Evolutionary conservation across 2,113 vertebrate species (phyloP).

Genomic region (Tinamus guttatus): DNA sequence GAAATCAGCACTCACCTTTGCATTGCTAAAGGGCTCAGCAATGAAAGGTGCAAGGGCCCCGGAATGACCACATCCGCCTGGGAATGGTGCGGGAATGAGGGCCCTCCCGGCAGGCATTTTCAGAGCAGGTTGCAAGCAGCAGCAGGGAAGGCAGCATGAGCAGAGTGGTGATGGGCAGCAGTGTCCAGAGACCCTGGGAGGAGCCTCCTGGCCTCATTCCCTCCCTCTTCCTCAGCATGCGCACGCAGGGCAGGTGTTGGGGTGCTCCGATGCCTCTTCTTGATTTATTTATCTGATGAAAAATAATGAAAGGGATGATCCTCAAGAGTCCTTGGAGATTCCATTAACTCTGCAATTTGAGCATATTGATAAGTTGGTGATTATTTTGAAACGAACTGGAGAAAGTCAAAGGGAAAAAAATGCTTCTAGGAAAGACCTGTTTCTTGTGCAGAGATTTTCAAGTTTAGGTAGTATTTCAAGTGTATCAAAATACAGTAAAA

Average conservation of each 20-base stretch:
- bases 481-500: conserved; percentile 45
- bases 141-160: conserved; percentile 29
- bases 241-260: not conserved
- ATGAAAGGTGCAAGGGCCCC: not conserved
- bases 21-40: not conserved
- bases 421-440: not conserved
- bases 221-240: not conserved
- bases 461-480: conserved; percentile 61
- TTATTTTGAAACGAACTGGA: conserved; percentile 35
- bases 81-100: not conserved
- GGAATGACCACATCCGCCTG: not conserved
- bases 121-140: conserved; percentile 15
- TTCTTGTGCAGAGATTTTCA: conserved; percentile 3
- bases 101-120: not conserved
- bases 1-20: not conserved
- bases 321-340: conserved; percentile 28
- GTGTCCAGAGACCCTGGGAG: conserved; percentile 50
- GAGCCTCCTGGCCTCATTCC: conserved; percentile 19
- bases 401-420: conserved; percentile 4
- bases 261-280: not conserved
- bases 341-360: conserved; percentile 38
- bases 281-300: conserved; percentile 63
- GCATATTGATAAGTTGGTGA: conserved; percentile 21
- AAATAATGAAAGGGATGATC: conserved; percentile 31
- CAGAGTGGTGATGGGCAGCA: conserved; percentile 59